Base-by-base conservation (phyloP, 1,140 invertebrate genomes). In the Brachionus koreanus region DNA sequence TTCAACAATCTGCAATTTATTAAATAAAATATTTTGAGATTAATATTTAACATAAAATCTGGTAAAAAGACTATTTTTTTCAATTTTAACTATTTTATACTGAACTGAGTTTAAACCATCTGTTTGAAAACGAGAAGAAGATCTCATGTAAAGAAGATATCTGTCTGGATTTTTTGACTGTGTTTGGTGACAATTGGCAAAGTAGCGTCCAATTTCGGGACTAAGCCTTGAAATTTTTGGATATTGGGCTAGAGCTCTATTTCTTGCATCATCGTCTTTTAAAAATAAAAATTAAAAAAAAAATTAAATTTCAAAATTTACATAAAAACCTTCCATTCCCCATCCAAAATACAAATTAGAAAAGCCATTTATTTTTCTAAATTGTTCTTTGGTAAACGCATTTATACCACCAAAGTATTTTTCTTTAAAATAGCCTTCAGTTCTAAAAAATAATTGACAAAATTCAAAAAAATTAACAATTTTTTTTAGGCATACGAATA, bases 291-390 rank as follows among this genome's bases (percentile, higher is more conserved):
- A 6, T 13, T 12, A 57, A 77, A 29, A 49, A 29, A 13, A 29
- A 19, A 52, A 61, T 5, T 57, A 23, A 49, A 37, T 52, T 57
- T 5, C n/a, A 35, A 13, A 52, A 25, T 5, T 39, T 12, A 29
- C 0, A 35, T 23, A 13, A 2, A 81, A n/a, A n/a, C 57, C 77
- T 63, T 81, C 77, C 39, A 65, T 42, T 29, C 77, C 77, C 83
- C 83, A 84, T 9, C 83, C 83, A 10, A 12, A 84, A 77, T 84
- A 84, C 9, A 16, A 42, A 65, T 74, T 83, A 4, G 43, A 35
- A 13, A 82, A 76, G 5, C 83, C 83, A 57, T 84, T 84, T 16
- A 76, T 67, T 39, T 75, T 74, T 19, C 33, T 23, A 74, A 84
- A 84, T 65, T 74, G 42, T 25, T 72, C 69, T 37, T 16, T 37